A percentile compares a stretch with the other conserved stretches of the same genome.
Evolutionary conservation across 1,140 invertebrate species (phyloP).

Genomic region (Bombus polaris): DNA sequence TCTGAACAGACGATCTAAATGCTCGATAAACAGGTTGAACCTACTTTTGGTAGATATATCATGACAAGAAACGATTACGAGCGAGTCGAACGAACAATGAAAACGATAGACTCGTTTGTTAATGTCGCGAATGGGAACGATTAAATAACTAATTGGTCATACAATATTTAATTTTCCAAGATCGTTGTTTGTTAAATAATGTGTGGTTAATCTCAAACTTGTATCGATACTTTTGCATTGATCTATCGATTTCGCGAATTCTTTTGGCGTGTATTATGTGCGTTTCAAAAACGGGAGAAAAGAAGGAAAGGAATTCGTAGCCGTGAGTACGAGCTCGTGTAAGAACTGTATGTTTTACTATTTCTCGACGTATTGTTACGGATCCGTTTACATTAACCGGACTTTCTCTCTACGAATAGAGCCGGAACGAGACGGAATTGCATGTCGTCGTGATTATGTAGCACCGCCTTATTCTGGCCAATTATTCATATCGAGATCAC

Average conservation of each 20-base stretch:
- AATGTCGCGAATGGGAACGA: background rate
- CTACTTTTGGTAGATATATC: background rate
- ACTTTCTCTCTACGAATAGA: conserved; percentile 37
- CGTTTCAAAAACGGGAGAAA: background rate
- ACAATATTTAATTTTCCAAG: background rate
- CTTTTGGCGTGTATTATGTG: background rate
- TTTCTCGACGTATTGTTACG: background rate
- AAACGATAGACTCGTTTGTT: background rate
- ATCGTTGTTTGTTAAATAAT: background rate
- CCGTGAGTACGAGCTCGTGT: conserved; percentile 13
- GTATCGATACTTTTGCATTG: background rate
- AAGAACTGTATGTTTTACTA: conserved; percentile 38
- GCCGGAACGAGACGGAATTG: conserved; percentile 49
- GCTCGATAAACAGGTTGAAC: background rate
- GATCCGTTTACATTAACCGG: conserved; percentile 43
- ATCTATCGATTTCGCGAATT: background rate
- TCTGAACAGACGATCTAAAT: background rate
- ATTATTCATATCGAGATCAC: conserved; percentile 37
- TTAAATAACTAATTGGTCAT: background rate
- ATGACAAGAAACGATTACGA: background rate
- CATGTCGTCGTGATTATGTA: conserved; percentile 24
- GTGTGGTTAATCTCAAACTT: background rate
- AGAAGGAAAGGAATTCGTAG: background rate
- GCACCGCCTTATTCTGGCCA: background rate
- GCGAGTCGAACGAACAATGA: background rate